A percentile compares a stretch with the other conserved stretches of the same genome.
Conservation (phyloP, 1,140 invertebrate species). For the Phymorhynchus buccinoides region DNA sequence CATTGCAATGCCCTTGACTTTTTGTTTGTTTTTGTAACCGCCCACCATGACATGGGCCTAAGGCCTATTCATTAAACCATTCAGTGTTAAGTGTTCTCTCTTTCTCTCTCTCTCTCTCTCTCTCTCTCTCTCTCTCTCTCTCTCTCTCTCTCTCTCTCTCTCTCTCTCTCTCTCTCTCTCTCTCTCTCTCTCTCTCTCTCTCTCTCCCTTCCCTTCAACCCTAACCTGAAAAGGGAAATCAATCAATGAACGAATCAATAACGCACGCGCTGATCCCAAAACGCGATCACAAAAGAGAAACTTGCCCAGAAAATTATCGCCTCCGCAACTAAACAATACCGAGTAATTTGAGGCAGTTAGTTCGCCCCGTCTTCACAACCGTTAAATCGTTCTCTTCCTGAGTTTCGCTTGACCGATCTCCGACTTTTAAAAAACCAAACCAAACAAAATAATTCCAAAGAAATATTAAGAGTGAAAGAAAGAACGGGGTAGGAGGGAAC, state of each 20-base stretch:
- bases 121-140: no score
- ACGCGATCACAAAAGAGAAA: not conserved
- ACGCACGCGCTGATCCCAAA: constrained; percentile 5
- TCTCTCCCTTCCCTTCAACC: not conserved
- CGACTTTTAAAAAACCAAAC: not conserved
- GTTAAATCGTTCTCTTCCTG: constrained; percentile 28
- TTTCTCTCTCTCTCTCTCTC: no score
- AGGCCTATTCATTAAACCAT: not conserved
- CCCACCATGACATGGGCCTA: not conserved
- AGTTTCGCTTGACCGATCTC: not conserved
- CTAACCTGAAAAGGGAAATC: not conserved
- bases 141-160: not conserved
- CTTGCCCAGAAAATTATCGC: constrained; percentile 28
- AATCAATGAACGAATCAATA: not conserved
- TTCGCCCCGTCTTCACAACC: not conserved
- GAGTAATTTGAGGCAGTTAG: constrained; percentile 6
- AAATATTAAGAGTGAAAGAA: no score
- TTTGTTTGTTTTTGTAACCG: no score
- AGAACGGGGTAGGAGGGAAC: not conserved
- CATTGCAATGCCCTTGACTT: no score
- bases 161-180: not conserved
- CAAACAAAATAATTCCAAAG: no score
- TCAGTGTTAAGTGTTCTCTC: no score
- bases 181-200: not conserved
- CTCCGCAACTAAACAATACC: not conserved